Evolutionary conservation across 53 echinoderm and acorn worm species (phyloP).

Genomic region (Glandiceps talaboti): DNA sequence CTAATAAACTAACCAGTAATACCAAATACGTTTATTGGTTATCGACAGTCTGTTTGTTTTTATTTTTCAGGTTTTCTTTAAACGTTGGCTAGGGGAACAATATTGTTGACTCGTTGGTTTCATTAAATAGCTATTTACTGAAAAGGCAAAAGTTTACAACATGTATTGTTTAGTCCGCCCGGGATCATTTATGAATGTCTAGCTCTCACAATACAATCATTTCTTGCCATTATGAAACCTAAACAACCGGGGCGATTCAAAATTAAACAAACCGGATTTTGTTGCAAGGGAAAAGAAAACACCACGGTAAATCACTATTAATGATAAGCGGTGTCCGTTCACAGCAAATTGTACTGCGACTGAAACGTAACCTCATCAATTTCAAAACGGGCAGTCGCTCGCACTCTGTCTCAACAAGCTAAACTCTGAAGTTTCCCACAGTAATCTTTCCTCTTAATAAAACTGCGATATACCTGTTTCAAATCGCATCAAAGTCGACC

Average conservation of each 20-base stretch:
- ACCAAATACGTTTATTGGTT: not conserved
- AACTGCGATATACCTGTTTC: no score
- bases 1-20: not conserved
- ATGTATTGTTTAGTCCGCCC: not conserved
- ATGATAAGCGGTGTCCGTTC: no score
- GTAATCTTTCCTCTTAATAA: no score
- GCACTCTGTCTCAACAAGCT: no score
- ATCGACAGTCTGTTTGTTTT: not conserved
- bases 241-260: not conserved
- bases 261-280: not conserved
- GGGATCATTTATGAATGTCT: no score
- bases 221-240: not conserved
- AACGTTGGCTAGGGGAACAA: not conserved
- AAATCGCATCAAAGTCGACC: no score
- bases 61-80: not conserved
- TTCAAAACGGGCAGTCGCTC: no score
- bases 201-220: not conserved
- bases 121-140: not conserved
- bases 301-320: no score
- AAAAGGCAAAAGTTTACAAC: no score
- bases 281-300: not conserved
- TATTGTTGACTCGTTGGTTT: not conserved
- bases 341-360: no score
- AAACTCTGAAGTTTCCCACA: no score
- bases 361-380: no score